Percentiles rank a stretch among this genome's conserved stretches.
Conservation (phyloP, 1,140 invertebrate genomes). For the Dreissena rostriformis region DNA sequence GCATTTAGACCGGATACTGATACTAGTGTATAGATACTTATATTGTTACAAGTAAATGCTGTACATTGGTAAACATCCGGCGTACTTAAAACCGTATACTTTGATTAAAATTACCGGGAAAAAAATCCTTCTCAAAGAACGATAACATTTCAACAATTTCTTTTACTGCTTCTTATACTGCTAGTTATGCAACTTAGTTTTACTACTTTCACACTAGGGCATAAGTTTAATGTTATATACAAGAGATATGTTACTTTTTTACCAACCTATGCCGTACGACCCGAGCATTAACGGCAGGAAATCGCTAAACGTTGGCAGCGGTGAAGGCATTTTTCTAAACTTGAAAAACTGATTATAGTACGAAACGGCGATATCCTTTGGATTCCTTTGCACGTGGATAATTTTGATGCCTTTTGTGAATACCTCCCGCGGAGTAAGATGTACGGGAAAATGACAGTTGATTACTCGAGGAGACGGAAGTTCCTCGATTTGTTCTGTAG, state of each 20-base stretch:
- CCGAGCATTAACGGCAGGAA: conserved; percentile 6
- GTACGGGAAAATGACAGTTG: conserved; percentile 27
- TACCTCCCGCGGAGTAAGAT: conserved; percentile 7
- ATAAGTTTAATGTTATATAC: no score
- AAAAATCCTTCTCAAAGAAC: neutral
- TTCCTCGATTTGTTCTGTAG: neutral
- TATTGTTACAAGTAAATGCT: no score
- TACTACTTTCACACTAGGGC: no score
- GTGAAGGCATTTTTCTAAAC: neutral
- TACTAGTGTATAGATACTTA: no score
- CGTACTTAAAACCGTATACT: neutral
- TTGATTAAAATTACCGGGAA: neutral
- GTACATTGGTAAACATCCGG: no score
- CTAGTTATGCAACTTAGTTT: no score
- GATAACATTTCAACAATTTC: neutral
- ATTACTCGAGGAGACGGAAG: conserved; percentile 27
- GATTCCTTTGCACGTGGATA: conserved; percentile 43
- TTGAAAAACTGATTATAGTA: conserved; percentile 8
- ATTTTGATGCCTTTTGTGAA: conserved; percentile 36
- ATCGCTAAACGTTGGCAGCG: neutral
- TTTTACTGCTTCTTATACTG: neutral
- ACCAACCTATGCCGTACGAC: conserved; percentile 17
- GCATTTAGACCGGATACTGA: no score
- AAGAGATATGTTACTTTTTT: neutral
- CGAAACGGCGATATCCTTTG: conserved; percentile 42